Base-by-base conservation (phyloP, 2,797 vertebrate genomes). In the Phalloptychus januarius region DNA sequence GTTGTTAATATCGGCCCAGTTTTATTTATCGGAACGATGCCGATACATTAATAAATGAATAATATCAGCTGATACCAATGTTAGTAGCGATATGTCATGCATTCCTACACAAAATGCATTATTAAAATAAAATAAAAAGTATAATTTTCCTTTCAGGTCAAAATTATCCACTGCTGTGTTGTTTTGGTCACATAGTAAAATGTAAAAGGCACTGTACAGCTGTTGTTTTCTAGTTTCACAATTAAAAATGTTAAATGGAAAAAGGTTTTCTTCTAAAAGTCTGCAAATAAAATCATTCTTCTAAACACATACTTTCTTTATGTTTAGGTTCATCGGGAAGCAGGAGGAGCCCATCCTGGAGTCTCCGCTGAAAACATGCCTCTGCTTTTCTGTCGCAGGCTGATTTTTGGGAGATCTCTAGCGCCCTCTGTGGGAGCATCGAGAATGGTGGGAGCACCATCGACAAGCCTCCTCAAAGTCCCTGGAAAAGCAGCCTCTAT, bases 401-500 rank as follows among this genome's bases (percentile, higher is more conserved):
- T 48, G 18, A 56, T 28, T 73, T 40, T 23, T 12, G 23, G 65
- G 36, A 72, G 7, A 33, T 44, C 73, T 80, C 23, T 12, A 96
- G 87, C 45, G 83, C 92, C 83, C 91, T 92, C 83, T 96, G 88
- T 83, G 96, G 93, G 83, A 13, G 7, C 23, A 42, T 67, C 20
- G 11, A n/a, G n/a, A n/a, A n/a, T n/a, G n/a, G 88, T 83, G 96
- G 93, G 83, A 13, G 7, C 23, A 42, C 23, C 36, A 23, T 65
- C 20, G 1, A 7, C 31, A 36, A 20, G 13, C 58, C 13, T 63
- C 58, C 16, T 36, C 31, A 36, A 36, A 18, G 1, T 69, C 36
- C 11, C 20, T 23, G 10, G 4, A 40, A 12, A 23, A 67, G 63
- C 61, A 33, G 56, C 28, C 4, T 67, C 18, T 10, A 4, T 23